Base-by-base conservation (phyloP, 2,797 vertebrate genomes). In the Mycteria americana region DNA sequence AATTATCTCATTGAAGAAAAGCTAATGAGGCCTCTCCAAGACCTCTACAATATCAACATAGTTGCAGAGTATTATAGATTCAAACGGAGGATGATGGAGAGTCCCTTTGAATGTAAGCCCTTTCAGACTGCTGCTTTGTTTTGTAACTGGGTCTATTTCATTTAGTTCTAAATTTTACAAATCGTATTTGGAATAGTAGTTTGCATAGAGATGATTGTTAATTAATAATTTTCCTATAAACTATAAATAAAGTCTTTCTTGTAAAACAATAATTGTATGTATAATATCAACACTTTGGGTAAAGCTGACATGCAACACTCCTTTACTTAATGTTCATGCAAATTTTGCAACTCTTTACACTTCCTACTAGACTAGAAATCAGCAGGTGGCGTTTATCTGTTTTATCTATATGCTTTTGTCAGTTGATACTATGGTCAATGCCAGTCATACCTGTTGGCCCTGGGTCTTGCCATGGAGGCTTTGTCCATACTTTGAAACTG, bases 1-100 rank as follows among this genome's bases (percentile, higher is more conserved):
- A 98, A 98, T 94, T 96, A 98, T 68, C 93, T 99, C 50, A 97
- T 99, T 88, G 99, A 98, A 92, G 98, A 99, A 89, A 98, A 98
- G 97, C 85, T 99, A 21, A 96, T 99, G 93, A 97, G 95, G 93
- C 98, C 98, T 18, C 97, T 99, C 48, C 82, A 93, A 70, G 91
- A 96, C 14, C 91, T 99, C 9, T 96, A 97, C 67, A 85, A 96
- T 41, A 39, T 97, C 91, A 98, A 97, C 65, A 81, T 98, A 25
- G 88, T 96, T 7, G 98, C 99, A 0, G 98, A 98, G 92, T 97
- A 98, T 62, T 99, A 98, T 8, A 94, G 97, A 73, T 96, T 99
- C 62, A 98, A 98, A 85, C 96, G 94, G 90, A 98, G 84, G 95
- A 97, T 99, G 86, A 98, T 99, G 98, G 98, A 99, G 83, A 98